Evolutionary conservation across 92 coral and sea anemone species (phyloP).

Genomic region (Desmophyllum pertusum): DNA sequence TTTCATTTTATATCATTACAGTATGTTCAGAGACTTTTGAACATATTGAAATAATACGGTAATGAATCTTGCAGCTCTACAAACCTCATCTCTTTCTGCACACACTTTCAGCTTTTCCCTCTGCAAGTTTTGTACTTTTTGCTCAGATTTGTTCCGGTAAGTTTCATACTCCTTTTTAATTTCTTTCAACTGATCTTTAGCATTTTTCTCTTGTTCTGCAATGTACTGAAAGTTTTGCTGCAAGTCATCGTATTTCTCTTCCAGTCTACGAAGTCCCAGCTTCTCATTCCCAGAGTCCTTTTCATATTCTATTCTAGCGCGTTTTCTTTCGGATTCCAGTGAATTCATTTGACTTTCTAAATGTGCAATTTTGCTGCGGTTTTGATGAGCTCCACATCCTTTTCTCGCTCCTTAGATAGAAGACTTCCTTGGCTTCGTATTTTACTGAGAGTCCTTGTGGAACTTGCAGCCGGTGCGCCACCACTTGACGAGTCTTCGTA

Average conservation of each 20-base stretch:
- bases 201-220: slow-evolving; percentile 87
- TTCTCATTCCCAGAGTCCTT: slow-evolving; percentile 72
- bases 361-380: slow-evolving; percentile 84
- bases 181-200: slow-evolving; percentile 85
- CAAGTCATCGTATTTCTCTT: slow-evolving; percentile 78
- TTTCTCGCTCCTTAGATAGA: slow-evolving; percentile 70
- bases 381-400: slow-evolving; percentile 80
- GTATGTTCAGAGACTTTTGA: too few species aligned
- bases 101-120: slow-evolving; percentile 83
- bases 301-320: slow-evolving; percentile 84
- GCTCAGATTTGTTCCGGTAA: slow-evolving; percentile 77
- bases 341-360: slow-evolving; percentile 79
- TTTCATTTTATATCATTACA: too few species aligned
- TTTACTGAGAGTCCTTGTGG: slow-evolving; percentile 12
- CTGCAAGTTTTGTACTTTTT: slow-evolving; percentile 83
- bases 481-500: slow-evolving; percentile 63
- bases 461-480: neutral
- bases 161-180: slow-evolving; percentile 83
- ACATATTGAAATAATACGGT: neutral
- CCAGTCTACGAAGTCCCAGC: slow-evolving; percentile 58
- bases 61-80: neutral
- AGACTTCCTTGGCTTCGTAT: slow-evolving; percentile 26
- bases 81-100: slow-evolving; percentile 92
- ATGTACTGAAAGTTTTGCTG: slow-evolving; percentile 84
- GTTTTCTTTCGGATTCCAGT: slow-evolving; percentile 74